Base-by-base conservation (phyloP, 2,113 vertebrate genomes). In the Tupaia tana region DNA sequence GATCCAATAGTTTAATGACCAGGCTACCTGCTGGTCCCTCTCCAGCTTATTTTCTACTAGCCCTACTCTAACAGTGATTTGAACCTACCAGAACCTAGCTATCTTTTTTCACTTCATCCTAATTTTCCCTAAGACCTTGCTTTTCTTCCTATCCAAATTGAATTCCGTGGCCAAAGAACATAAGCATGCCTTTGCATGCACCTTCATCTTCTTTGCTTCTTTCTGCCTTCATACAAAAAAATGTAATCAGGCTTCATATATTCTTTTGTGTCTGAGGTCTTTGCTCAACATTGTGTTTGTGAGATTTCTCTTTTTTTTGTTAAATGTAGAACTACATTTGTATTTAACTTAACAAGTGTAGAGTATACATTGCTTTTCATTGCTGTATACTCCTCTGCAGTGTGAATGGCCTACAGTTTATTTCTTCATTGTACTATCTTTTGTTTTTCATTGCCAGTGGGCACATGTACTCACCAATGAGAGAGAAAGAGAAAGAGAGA, bases 191-290 rank as follows among this genome's bases (percentile, higher is more conserved):
- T 61, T 82, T 58, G 29, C 29, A 58, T 8, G 1, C 9, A 24
- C 92, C n/a, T 29, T 43, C 24, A 24, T 18, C 24, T 59, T 66
- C 61, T 61, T 74, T 67, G 74, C 18, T 52, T 11, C 78, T 75
- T 71, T 64, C 59, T 89, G 4, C 0, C 19, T 73, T 74, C 56
- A 59, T 59, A 67, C n/a, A 29, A 16, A 24, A 24, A 66, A 12
- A 75, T 82, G 58, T 75, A 58, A 59, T 58, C 59, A 66, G 29
- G 58, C 61, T 13, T 75, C 67, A 58, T 29, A 25, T 75, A 19
- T n/a, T n/a, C 69, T 54, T 79, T 70, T 82, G 77, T n/a, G 77
- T 93, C 52, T 74, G 43, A 16, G n/a, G 64, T 74, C 59, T 93
- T 88, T 64, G 58, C 16, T 43, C 78, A 67, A n/a, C 69, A 27